Evolutionary conservation across 2,113 vertebrate species (phyloP).

Genomic region (Serinus canaria): DNA sequence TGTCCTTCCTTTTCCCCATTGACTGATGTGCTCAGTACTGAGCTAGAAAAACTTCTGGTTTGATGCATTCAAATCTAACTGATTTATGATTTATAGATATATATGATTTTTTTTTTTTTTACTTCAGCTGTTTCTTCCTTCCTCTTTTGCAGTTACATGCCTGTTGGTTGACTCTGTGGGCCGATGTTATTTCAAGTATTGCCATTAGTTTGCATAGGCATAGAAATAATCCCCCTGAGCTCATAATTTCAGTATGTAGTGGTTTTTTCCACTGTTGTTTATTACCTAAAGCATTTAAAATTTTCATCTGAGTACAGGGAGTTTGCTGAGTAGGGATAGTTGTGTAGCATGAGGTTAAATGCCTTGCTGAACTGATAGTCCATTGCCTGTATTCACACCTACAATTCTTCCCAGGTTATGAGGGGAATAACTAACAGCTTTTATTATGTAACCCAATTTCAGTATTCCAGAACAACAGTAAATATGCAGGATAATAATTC

Average conservation of each 20-base stretch:
- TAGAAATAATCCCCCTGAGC: background rate
- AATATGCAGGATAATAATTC: background rate
- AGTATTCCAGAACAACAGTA: background rate
- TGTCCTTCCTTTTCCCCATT: background rate
- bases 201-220: background rate
- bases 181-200: background rate
- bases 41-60: background rate
- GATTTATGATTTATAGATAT: accelerated
- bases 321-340: background rate
- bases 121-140: background rate
- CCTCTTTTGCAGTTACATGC: background rate
- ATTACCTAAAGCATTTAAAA: background rate
- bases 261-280: background rate
- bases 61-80: background rate
- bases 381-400: accelerated
- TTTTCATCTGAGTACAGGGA: background rate
- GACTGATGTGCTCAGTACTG: background rate
- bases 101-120: background rate
- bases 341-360: background rate
- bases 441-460: background rate
- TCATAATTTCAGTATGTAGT: background rate
- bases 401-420: background rate
- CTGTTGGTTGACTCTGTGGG: background rate
- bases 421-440: background rate
- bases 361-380: background rate